phyloP scores from a whole-genome alignment of 2,888 invertebrate genomes.

The Odontothrips loti region DNA sequence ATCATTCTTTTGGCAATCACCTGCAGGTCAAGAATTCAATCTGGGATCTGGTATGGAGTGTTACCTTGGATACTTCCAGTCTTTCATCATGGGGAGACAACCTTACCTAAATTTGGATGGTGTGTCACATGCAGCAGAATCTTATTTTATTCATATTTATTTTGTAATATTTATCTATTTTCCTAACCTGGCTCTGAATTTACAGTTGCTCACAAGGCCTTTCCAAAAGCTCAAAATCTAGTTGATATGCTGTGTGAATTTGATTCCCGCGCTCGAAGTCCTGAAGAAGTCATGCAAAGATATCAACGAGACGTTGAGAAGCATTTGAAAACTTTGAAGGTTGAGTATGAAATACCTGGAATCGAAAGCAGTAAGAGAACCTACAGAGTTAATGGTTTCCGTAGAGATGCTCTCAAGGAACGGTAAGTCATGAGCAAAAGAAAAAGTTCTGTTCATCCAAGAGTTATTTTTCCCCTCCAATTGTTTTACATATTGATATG shows the following conservation, averaged over 20 bases:
- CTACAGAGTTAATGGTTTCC: constrained; percentile 50
- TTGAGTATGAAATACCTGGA: constrained; percentile 50
- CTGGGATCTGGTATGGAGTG: constrained; percentile 81
- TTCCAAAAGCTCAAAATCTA: constrained; percentile 57
- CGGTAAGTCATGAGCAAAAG: constrained; percentile 44
- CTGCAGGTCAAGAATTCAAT: constrained; percentile 46
- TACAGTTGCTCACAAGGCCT: constrained; percentile 73
- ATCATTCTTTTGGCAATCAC: constrained; percentile 65
- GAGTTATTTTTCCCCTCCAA: not conserved
- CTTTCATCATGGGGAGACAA: constrained; percentile 82
- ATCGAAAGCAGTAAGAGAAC: constrained; percentile 47
- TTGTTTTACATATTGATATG: constrained; percentile 15
- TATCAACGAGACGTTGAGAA: constrained; percentile 39
- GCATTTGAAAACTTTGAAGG: constrained; percentile 51
- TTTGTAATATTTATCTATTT: not conserved
- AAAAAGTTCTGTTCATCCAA: constrained; percentile 18
- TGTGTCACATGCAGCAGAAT: constrained; percentile 43
- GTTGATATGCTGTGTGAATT: constrained; percentile 48
- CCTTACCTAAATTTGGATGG: constrained; percentile 85
- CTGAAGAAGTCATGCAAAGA: not conserved
- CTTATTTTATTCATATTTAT: not conserved
- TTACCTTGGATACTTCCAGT: constrained; percentile 91
- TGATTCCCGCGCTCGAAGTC: constrained; percentile 31
- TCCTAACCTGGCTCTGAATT: constrained; percentile 34
- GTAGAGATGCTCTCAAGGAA: constrained; percentile 33